phyloP scores from a whole-genome alignment of 2,888 invertebrate genomes.

The Neoitamus cyanurus region DNA sequence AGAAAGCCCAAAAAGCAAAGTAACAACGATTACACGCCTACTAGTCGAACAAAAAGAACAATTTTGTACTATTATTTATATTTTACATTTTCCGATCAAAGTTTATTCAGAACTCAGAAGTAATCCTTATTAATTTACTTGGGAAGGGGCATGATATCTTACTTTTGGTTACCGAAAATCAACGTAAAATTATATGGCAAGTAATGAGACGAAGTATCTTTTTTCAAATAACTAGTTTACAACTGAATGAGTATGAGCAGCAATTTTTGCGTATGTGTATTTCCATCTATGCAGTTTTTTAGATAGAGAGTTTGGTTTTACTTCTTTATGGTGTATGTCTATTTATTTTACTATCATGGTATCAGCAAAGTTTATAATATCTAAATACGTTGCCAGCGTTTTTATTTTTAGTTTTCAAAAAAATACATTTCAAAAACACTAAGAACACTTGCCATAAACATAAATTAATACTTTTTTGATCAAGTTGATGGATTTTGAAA shows the following conservation, averaged over 20 bases:
- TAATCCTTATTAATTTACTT: not conserved
- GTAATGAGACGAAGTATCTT: not conserved
- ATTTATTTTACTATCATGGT: no score
- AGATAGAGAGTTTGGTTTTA: no score
- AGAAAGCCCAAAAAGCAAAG: slow-evolving; percentile 58
- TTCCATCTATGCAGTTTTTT: no score
- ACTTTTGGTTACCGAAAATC: not conserved
- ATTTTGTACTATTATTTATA: not conserved
- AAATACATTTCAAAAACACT: no score
- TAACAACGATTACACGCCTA: slow-evolving; percentile 54
- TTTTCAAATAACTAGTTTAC: not conserved
- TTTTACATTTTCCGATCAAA: not conserved
- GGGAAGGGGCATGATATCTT: not conserved
- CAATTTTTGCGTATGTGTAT: not conserved
- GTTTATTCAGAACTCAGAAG: not conserved
- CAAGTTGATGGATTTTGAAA: no score
- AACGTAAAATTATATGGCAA: not conserved
- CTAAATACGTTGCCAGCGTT: no score
- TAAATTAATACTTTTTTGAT: no score
- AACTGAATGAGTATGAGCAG: not conserved
- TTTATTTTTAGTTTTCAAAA: no score
- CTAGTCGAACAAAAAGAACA: not conserved
- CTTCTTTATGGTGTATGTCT: no score
- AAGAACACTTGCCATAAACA: no score
- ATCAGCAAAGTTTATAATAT: no score